Base-by-base conservation (phyloP, 1,140 invertebrate species). In the Atta cephalotes region DNA sequence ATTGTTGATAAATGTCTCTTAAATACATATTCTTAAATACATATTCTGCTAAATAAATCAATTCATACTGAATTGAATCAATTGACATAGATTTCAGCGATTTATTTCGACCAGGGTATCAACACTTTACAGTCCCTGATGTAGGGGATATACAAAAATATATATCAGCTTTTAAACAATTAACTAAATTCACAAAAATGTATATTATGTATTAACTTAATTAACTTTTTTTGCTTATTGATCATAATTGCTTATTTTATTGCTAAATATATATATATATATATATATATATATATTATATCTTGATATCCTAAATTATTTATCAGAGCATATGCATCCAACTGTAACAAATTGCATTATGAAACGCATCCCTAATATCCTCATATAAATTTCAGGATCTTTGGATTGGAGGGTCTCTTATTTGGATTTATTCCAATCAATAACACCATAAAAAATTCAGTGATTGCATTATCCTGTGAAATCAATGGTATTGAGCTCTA, bases 371-470 rank as follows among this genome's bases (percentile, higher is more conserved):
- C 53, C 62, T 56, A 16, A 63, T 62, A 65, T 25, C 12, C 45
- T 21, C 5, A 9, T 70, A 25, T 21, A 53, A 56, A 10, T n/a
- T 72, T 18, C 9, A 76, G 65, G 14, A 39, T 70, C 18, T 71
- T 10, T 65, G 6, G 14, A 28, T 78, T 68, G 66, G 25, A 56
- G 56, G 3, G 14, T 28, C 7, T 77, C 16, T 16, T 21, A 25
- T 35, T 35, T 60, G 35, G 18, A 60, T 28, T 72, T 58, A 12
- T 0, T 80, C 89, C 21, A 56, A 56, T 45, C 18, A 79, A 12
- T 16, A 66, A 6, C 9, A 21, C 5, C 12, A 62, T 39, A 21
- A 25, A 51, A 81, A 18, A 51, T 18, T 58, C 4, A 53, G 21
- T 45, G 18, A 74, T 25, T 60, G 5, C 53, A 72, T 45, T 25